Percentiles rank a stretch among this genome's conserved stretches.
These are phyloP conservation scores for Nemoura dubitans DNA, from an alignment of 2,888 invertebrate species.

Conservation along the genomic window DNA sequence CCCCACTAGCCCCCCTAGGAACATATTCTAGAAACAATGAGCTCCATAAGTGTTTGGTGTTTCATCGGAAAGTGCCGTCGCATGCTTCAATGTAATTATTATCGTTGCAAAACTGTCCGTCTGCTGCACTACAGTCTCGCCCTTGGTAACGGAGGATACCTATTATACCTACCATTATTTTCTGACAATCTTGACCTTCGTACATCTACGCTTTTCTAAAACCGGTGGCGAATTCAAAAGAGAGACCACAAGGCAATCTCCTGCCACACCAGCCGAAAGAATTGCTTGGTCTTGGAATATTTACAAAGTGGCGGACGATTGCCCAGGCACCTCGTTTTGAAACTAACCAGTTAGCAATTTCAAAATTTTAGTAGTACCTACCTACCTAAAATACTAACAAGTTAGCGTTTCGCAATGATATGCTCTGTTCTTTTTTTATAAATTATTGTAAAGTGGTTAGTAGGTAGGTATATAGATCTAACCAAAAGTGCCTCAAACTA, in stretches of 20 bases:
- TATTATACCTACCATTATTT: background rate
- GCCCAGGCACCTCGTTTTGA: background rate
- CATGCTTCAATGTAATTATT: slow-evolving; percentile 36
- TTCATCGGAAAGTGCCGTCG: slow-evolving; percentile 17
- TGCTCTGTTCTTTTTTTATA: background rate
- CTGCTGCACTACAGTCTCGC: background rate
- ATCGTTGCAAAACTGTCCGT: background rate
- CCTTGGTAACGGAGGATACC: background rate
- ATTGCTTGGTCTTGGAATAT: background rate
- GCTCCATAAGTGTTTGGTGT: slow-evolving; percentile 34
- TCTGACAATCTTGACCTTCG: background rate
- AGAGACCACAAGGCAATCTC: background rate
- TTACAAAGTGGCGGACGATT: background rate
- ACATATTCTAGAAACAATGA: slow-evolving; percentile 9
- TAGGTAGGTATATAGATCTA: no score
- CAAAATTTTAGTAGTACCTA: no score
- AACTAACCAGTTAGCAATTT: background rate
- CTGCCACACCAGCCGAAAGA: background rate
- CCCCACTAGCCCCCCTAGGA: slow-evolving; percentile 24
- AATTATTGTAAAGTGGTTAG: no score
- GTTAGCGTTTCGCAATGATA: background rate
- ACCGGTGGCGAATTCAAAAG: background rate
- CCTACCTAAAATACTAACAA: background rate
- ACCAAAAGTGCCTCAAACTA: no score
- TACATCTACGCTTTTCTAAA: background rate